phyloP scores from a whole-genome alignment of 2,888 invertebrate genomes.

The Molorchus minor region DNA sequence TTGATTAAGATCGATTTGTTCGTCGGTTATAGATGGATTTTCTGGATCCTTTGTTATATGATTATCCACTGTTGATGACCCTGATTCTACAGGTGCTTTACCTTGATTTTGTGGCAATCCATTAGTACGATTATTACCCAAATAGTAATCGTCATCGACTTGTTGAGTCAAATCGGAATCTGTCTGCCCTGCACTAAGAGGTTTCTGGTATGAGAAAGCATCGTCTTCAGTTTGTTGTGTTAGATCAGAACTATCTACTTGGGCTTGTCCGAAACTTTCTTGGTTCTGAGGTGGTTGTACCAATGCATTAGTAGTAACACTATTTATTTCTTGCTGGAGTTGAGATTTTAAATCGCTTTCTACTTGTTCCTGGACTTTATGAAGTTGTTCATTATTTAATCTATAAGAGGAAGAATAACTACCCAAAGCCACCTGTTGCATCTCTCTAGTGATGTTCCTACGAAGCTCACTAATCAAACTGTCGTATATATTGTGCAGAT shows the following conservation, averaged over 20 bases:
- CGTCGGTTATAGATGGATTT: background rate
- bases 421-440: background rate
- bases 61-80: no score
- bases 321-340: constrained; percentile 24
- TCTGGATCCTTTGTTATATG: no score
- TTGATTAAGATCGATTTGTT: background rate
- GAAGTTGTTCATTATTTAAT: constrained; percentile 1
- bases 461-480: background rate
- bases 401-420: background rate
- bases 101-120: no score
- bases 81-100: no score
- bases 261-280: background rate
- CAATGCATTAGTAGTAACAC: background rate
- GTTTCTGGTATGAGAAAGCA: no score
- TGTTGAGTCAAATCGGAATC: background rate
- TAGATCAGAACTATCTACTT: constrained; percentile 1
- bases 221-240: constrained; percentile 12
- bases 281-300: no score
- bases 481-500: no score
- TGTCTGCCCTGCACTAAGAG: no score
- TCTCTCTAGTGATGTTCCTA: background rate
- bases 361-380: constrained; percentile 6
- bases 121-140: no score
- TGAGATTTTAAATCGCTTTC: constrained; percentile 24
- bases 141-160: background rate